phyloP scores from a whole-genome alignment of 2,113 vertebrate genomes.

The Xenopus laevis region DNA sequence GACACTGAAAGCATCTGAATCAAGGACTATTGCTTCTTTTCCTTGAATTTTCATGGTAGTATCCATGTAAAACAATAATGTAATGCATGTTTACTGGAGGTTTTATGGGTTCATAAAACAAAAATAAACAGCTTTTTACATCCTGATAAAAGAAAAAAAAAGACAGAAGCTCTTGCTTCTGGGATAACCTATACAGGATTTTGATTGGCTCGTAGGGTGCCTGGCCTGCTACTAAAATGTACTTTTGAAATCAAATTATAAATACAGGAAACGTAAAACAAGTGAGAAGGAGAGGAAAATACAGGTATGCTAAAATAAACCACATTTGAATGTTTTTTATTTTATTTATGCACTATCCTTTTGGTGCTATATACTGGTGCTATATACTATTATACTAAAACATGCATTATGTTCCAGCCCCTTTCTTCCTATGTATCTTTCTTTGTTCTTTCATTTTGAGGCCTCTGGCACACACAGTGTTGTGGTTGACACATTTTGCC shows the following conservation, averaged over 20 bases:
- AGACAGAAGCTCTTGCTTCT: conserved; percentile 59
- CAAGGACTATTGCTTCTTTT: conserved; percentile 47
- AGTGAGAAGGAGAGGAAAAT: background rate
- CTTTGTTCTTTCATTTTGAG: too few species aligned
- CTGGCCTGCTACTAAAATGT: background rate
- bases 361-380: too few species aligned
- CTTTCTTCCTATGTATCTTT: too few species aligned
- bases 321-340: background rate
- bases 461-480: too few species aligned
- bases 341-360: too few species aligned
- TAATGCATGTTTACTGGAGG: conserved; percentile 52
- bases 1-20: conserved; percentile 46
- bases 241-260: conserved; percentile 6
- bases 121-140: conserved; percentile 66
- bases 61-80: conserved; percentile 54
- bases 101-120: conserved; percentile 64
- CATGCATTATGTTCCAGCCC: too few species aligned
- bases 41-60: conserved; percentile 41
- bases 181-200: conserved; percentile 49
- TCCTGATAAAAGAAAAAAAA: conserved; percentile 62
- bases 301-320: background rate
- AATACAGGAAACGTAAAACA: conserved; percentile 14
- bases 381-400: too few species aligned
- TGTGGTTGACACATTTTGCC: too few species aligned
- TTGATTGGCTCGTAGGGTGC: background rate